A percentile compares a stretch with the other conserved stretches of the same genome.
Evolutionary conservation across 2,113 vertebrate species (phyloP).

Genomic region (Psephotus haematonotus): DNA sequence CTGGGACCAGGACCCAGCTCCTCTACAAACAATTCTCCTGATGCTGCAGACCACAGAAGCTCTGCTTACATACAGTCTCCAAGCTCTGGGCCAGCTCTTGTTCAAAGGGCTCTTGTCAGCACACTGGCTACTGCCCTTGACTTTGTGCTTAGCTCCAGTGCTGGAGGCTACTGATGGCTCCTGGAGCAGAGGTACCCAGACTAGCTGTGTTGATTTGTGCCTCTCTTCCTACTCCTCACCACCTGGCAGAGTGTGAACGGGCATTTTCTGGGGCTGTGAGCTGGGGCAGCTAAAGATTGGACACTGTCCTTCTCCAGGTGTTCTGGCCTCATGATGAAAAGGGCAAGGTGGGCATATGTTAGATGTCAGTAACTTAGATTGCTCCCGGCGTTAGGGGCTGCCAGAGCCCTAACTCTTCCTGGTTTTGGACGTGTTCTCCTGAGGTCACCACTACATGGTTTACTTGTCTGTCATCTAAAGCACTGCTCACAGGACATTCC

Average conservation of each 20-base stretch:
- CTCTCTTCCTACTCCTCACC: background rate
- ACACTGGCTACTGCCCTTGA: background rate
- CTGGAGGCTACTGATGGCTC: background rate
- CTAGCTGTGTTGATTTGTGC: background rate
- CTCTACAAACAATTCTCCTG: background rate
- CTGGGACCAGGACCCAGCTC: constrained; percentile 8
- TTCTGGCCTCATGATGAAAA: background rate
- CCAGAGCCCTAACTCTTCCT: background rate
- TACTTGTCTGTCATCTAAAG: background rate
- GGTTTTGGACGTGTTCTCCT: background rate
- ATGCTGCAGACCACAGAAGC: background rate
- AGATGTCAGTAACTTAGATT: background rate
- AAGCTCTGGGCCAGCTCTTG: background rate
- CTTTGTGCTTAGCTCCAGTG: background rate
- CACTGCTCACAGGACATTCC: background rate
- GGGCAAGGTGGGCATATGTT: background rate
- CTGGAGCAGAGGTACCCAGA: background rate
- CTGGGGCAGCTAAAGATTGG: background rate
- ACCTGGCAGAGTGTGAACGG: background rate
- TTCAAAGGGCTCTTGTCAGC: background rate
- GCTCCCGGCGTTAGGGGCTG: background rate
- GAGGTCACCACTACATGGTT: background rate
- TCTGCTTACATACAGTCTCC: background rate
- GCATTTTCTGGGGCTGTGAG: background rate
- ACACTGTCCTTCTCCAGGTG: background rate